Evolutionary conservation across 2,113 vertebrate species (phyloP), one percentile per base, ranked within the genome.

Genomic region (Stegostoma tigrinum): DNA sequence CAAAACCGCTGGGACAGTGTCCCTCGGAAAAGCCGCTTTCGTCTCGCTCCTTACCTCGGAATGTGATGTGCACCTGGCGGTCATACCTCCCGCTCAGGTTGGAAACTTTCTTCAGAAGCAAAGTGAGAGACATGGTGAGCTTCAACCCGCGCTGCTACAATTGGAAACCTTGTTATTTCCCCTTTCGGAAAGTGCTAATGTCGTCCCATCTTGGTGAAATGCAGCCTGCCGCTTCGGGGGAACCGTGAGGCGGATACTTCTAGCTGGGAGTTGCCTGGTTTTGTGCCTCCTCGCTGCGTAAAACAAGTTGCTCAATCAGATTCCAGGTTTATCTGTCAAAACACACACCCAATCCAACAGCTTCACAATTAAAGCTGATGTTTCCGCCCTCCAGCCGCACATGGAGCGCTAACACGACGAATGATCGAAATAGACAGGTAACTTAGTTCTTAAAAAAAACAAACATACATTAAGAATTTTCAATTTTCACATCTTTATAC

Each of bases 51-150:
- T 97, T 96, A 99, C 98, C 99, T 97, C 98, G 97, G 97, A 99
- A 99, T 96, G 96, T 96, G 96, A 99, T 97, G 66, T 97, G 97
- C 3, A 98, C 98, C 96, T 98, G 98, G 93, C 98, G 97, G 97
- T 99, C 98, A 0, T 98, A 98, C 70, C 96, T 97, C 38, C 98
- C 98, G 0, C 98, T 98, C 80, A 99, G 97, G 96, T 98, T 98
- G 94, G 96, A 98, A 90, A 99, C 97, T 96, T 96, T 97, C 96
- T 96, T 97, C 95, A 99, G 96, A 61, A 89, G 96, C 8, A 99
- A 97, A 0, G 96, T 98, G 96, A 99, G 98, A 95, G 98, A 98
- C 99, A 99, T 99, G 96, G 93, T 96, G 94, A 42, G 38, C 2
- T 27, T 55, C n/a, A 86, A 19, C 87, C n/a, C 45, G 5, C 78